Evolutionary conservation across 2,888 invertebrate species (phyloP), one percentile per base, ranked within the genome.

Genomic region (Temnothorax ravouxi): DNA sequence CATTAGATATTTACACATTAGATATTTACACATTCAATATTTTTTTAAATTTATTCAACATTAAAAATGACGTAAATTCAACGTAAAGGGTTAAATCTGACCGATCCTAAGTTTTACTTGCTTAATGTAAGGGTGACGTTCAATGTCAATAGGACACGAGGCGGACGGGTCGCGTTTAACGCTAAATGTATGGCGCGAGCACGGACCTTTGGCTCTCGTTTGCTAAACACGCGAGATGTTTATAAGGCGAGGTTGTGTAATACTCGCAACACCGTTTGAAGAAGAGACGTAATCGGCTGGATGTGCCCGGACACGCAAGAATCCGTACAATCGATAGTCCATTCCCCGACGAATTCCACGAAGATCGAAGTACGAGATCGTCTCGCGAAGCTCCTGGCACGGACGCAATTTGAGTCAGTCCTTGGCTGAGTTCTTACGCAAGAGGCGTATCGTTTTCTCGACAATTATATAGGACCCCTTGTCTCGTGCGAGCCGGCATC

Each of bases 351-450:
- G 18, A 47, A 34, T 87, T 87, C 87, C 84, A 87, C 79, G 87
- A 87, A 87, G 62, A 83, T 87, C 83, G 50, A 67, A 75, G 66
- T 76, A 83, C 64, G 52, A 54, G 77, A 76, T 52, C 66, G 41
- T 9, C 52, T 66, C 66, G 76, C 82, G 66, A 6, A 41, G 50
- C 47, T 81, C 61, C 61, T 50, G 41, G n/a, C 59, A 38, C 34
- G 54, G 74, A 52, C 75, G 56, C 50, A 52, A 74, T 74, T 54
- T 69, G 47, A 61, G 21, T 38, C 61, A 67, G 71, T 75, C 72
- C 80, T 3, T 59, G 74, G 67, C 72, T 87, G 88, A 66, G 62
- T 59, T 88, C 88, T 88, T 88, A 86, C 88, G 88, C 86, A 88
- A 88, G 81, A 77, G 71, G 59, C 50, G 50, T 71, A 66, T 67